Evolutionary conservation across 2,888 invertebrate genomes (phyloP).

Genomic region (Drosophila ustulata): DNA sequence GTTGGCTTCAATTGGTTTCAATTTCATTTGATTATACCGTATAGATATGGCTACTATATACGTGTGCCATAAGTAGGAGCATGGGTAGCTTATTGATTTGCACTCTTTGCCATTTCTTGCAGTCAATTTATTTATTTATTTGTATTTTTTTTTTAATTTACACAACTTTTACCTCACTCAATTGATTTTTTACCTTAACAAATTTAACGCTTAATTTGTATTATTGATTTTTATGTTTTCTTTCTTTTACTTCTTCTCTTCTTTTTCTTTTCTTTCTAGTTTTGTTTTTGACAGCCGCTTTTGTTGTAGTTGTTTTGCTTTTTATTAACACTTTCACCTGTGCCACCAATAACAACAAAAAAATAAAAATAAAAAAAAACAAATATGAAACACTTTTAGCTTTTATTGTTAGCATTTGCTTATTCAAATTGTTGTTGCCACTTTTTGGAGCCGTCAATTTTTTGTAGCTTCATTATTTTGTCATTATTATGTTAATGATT

Average conservation of each 20-base stretch:
- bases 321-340: constrained; percentile 70
- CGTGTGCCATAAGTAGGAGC: constrained; percentile 6
- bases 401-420: constrained; percentile 59
- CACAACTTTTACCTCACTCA: constrained; percentile 57
- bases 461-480: constrained; percentile 4
- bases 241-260: neutral
- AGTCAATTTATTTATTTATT: neutral
- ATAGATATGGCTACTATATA: constrained; percentile 19
- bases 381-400: constrained; percentile 53
- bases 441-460: constrained; percentile 14
- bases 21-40: constrained; percentile 36
- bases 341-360: constrained; percentile 34
- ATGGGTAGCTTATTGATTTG: constrained; percentile 4
- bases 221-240: constrained; percentile 41
- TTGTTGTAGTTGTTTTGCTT: constrained; percentile 41
- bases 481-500: constrained; percentile 41
- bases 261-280: constrained; percentile 19
- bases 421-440: constrained; percentile 50
- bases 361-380: constrained; percentile 26
- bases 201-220: constrained; percentile 43
- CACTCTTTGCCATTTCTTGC: neutral
- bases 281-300: constrained; percentile 26
- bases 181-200: constrained; percentile 60
- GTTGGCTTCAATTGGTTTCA: constrained; percentile 30
- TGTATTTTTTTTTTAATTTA: constrained; percentile 32